phyloP scores from a whole-genome alignment of 2,888 invertebrate species.

The Heliconius sara region DNA sequence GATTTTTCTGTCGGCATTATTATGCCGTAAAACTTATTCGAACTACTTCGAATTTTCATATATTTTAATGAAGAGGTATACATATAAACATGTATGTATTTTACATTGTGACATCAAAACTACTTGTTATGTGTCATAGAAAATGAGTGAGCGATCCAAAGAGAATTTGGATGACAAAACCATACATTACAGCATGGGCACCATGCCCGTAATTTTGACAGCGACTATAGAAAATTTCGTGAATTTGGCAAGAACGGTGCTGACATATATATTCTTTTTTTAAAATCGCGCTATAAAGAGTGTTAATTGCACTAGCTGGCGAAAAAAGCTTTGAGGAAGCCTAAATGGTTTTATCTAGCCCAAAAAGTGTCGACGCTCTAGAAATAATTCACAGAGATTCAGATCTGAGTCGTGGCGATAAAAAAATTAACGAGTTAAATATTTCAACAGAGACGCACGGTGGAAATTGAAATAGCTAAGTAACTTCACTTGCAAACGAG shows the following conservation, averaged over 20 bases:
- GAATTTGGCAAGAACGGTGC: constrained; percentile 60
- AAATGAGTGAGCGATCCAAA: constrained; percentile 33
- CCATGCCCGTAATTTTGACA: constrained; percentile 55
- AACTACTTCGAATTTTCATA: constrained; percentile 55
- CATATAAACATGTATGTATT: background rate
- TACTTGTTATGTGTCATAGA: constrained; percentile 4
- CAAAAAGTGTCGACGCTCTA: constrained; percentile 54
- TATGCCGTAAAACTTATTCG: constrained; percentile 69
- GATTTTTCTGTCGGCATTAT: constrained; percentile 67
- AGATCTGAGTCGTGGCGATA: constrained; percentile 43
- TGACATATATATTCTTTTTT: constrained; percentile 58
- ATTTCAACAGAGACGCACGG: constrained; percentile 46
- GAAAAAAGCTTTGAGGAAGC: constrained; percentile 50
- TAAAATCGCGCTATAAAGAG: constrained; percentile 53
- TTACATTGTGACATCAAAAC: background rate
- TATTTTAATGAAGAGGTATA: background rate
- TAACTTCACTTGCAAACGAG: constrained; percentile 57
- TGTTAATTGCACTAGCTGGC: constrained; percentile 60
- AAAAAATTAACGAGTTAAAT: constrained; percentile 47
- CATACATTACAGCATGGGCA: constrained; percentile 57
- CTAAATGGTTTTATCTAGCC: constrained; percentile 57
- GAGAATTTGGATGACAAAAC: constrained; percentile 34
- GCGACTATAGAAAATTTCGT: constrained; percentile 50
- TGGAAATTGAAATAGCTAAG: constrained; percentile 47
- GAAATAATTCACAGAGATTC: constrained; percentile 52